Evolutionary conservation across 2,888 invertebrate genomes (phyloP).

Genomic region (Euzetes globulus): DNA sequence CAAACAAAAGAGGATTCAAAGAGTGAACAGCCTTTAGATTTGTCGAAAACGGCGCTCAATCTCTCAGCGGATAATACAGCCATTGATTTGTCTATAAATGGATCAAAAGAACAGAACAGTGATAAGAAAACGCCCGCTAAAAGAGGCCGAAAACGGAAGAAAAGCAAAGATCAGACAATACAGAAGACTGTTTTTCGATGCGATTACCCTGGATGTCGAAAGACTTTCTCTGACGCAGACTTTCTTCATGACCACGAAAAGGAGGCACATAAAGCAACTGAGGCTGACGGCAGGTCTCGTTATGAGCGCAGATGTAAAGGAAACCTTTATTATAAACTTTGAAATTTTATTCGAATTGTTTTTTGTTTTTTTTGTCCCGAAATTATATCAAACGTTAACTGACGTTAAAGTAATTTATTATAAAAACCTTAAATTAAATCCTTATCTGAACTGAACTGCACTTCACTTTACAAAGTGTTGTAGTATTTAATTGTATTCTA

Average conservation of each 20-base stretch:
- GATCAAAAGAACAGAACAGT: background rate
- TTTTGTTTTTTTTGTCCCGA: background rate
- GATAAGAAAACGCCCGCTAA: background rate
- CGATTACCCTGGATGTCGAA: slow-evolving; percentile 22
- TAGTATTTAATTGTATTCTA: background rate
- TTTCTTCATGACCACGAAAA: slow-evolving; percentile 9
- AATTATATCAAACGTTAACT: background rate
- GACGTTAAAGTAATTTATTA: background rate
- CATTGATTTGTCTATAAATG: background rate
- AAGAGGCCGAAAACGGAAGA: slow-evolving; percentile 7
- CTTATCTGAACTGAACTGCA: background rate
- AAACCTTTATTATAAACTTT: slow-evolving; percentile 23
- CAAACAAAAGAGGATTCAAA: background rate
- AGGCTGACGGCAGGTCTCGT: background rate
- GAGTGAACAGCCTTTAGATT: background rate
- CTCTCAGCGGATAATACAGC: background rate
- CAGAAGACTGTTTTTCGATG: background rate
- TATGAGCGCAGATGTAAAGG: slow-evolving; percentile 11
- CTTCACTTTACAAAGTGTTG: slow-evolving; percentile 17
- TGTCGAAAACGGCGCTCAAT: background rate
- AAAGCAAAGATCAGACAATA: background rate
- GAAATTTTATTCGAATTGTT: background rate
- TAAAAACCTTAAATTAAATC: background rate
- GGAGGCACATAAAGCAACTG: background rate
- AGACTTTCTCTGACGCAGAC: background rate